phyloP scores from a whole-genome alignment of 2,888 invertebrate genomes.

The Ceratothoa steindachneri region DNA sequence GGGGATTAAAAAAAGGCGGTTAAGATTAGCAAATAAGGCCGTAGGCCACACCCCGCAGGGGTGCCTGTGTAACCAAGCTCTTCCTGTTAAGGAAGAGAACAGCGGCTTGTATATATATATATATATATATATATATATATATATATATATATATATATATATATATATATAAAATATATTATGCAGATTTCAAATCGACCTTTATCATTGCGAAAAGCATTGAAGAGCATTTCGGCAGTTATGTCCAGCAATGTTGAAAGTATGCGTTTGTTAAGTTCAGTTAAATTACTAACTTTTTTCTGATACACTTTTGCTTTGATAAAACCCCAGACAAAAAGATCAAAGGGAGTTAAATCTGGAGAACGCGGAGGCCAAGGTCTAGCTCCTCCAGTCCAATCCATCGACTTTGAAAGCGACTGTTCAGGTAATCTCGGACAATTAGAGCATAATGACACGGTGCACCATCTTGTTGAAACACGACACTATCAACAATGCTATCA shows the following conservation, averaged over 20 bases:
- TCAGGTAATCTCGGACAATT: not conserved
- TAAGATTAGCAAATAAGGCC: too few relatives aligned
- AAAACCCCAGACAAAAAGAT: not conserved
- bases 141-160: too few relatives aligned
- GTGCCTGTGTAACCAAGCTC: too few relatives aligned
- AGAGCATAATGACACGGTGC: not conserved
- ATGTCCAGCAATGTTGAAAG: not conserved
- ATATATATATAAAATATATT: too few relatives aligned
- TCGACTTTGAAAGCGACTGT: not conserved
- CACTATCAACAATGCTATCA: not conserved
- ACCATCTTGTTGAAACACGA: not conserved
- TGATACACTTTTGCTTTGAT: not conserved
- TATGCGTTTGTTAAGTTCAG: not conserved
- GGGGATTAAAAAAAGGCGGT: too few relatives aligned
- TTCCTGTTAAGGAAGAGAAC: too few relatives aligned
- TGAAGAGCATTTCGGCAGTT: not conserved
- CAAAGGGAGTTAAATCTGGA: too few relatives aligned
- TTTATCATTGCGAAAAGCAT: not conserved
- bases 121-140: too few relatives aligned
- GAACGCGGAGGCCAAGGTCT: not conserved
- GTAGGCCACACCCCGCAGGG: too few relatives aligned
- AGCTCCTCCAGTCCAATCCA: not conserved
- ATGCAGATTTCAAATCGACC: not conserved
- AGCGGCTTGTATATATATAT: too few relatives aligned
- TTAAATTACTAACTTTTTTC: not conserved